These are phyloP conservation scores for Euplexia lucipara DNA, from an alignment of 2,888 invertebrate genomes.

Conservation along the genomic window DNA sequence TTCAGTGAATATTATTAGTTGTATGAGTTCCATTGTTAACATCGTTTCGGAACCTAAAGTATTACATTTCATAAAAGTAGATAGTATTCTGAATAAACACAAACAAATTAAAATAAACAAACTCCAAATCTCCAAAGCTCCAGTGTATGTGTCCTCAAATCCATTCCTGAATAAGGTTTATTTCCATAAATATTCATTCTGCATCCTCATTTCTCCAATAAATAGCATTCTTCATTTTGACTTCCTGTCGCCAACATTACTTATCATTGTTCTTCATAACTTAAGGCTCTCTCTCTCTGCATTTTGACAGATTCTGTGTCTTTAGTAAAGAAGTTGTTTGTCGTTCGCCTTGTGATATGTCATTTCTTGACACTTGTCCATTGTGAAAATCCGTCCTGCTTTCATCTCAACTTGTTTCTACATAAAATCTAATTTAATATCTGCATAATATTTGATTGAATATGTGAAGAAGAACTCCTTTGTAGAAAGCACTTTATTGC, in stretches of 20 bases:
- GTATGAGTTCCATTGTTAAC: slow-evolving; percentile 34
- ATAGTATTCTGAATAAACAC: slow-evolving; percentile 50
- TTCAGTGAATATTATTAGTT: slow-evolving; percentile 31
- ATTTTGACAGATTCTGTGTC: neutral
- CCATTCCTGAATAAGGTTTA: neutral
- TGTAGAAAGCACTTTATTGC: slow-evolving; percentile 27
- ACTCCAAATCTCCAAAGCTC: slow-evolving; percentile 26
- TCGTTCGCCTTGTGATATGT: neutral
- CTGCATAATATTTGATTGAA: slow-evolving; percentile 23
- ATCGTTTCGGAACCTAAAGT: slow-evolving; percentile 45
- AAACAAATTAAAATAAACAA: slow-evolving; percentile 52
- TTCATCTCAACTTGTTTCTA: slow-evolving; percentile 19
- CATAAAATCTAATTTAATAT: slow-evolving; percentile 25
- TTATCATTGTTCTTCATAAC: neutral
- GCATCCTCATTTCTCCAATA: neutral
- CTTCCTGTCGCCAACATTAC: slow-evolving; percentile 2
- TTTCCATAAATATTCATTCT: slow-evolving; percentile 10
- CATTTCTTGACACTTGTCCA: slow-evolving; percentile 14
- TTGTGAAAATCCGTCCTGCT: slow-evolving; percentile 9
- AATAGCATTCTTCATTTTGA: neutral
- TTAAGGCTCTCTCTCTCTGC: neutral
- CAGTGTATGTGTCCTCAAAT: slow-evolving; percentile 16
- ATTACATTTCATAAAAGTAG: slow-evolving; percentile 37
- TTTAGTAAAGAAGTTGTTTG: neutral
- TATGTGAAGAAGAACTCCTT: slow-evolving; percentile 25